Evolutionary conservation across 2,888 invertebrate genomes (phyloP).

Genomic region (Ormyrus pomaceus): DNA sequence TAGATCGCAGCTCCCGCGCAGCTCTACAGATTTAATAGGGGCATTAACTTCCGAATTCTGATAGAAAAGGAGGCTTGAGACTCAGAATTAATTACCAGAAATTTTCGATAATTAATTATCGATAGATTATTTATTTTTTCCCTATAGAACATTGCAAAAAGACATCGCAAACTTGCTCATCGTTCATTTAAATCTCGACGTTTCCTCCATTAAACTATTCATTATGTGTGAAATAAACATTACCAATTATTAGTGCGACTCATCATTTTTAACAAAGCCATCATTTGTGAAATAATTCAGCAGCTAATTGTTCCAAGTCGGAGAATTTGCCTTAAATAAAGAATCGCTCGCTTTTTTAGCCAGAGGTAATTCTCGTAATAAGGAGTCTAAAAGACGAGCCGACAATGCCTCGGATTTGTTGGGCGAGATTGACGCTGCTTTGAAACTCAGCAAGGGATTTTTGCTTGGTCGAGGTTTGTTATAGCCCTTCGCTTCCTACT

Average conservation of each 20-base stretch:
- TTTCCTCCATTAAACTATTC: no score
- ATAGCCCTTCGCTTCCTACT: not conserved
- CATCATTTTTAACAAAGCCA: not conserved
- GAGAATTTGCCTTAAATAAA: conserved; percentile 3
- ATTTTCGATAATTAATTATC: not conserved
- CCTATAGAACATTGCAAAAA: no score
- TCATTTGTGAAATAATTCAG: conserved; percentile 29
- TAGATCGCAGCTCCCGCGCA: no score
- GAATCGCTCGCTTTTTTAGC: conserved; percentile 51
- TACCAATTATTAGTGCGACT: no score
- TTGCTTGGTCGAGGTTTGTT: conserved; percentile 77
- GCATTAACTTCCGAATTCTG: not conserved
- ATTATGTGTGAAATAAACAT: no score
- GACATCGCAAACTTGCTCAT: not conserved
- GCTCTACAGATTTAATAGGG: no score
- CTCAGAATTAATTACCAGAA: conserved; percentile 11
- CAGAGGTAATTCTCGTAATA: conserved; percentile 36
- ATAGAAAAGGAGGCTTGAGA: conserved; percentile 4
- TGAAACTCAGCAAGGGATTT: conserved; percentile 80
- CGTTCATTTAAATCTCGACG: not conserved
- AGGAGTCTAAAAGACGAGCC: conserved; percentile 40
- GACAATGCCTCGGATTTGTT: conserved; percentile 74
- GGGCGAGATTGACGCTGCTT: conserved; percentile 81
- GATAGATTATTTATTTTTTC: not conserved
- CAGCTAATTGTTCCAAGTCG: not conserved